Evolutionary conservation across 2,888 invertebrate species (phyloP).

Genomic region (Acleris sparsana): DNA sequence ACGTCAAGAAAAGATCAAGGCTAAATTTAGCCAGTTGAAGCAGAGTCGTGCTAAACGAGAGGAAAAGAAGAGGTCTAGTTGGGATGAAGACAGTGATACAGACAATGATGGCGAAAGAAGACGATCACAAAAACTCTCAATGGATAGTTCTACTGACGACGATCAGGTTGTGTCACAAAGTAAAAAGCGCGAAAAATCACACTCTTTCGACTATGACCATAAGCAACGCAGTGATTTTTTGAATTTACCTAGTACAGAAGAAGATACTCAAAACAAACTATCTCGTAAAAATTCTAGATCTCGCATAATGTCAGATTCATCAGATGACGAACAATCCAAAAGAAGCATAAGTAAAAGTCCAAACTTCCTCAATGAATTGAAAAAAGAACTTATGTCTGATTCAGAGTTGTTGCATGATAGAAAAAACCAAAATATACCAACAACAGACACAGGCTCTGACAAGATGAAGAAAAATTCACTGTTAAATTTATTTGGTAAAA

Average conservation of each 20-base stretch:
- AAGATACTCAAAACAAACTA: conserved; percentile 81
- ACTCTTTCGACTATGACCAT: conserved; percentile 66
- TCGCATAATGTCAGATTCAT: conserved; percentile 90
- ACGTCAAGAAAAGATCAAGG: conserved; percentile 92
- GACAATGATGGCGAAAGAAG: conserved; percentile 71
- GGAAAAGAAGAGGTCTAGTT: conserved; percentile 95
- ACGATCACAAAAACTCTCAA: conserved; percentile 69
- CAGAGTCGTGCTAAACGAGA: conserved; percentile 94
- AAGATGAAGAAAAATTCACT: conserved; percentile 69
- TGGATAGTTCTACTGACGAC: conserved; percentile 83
- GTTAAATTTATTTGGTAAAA: conserved; percentile 73
- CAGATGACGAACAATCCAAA: conserved; percentile 86
- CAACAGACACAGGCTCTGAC: conserved; percentile 56
- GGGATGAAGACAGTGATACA: conserved; percentile 93
- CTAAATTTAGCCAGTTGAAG: conserved; percentile 94
- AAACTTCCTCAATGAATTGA: conserved; percentile 69
- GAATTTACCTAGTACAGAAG: conserved; percentile 77
- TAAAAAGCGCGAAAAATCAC: conserved; percentile 80
- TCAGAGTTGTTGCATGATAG: conserved; percentile 56
- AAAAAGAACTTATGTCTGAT: conserved; percentile 84
- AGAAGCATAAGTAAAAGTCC: conserved; percentile 75
- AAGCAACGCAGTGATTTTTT: conserved; percentile 78
- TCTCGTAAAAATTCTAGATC: conserved; percentile 87
- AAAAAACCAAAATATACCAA: conserved; percentile 51
- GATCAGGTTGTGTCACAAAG: conserved; percentile 67